phyloP scores from a whole-genome alignment of 1,140 invertebrate species.

The Drosophila mauritiana region DNA sequence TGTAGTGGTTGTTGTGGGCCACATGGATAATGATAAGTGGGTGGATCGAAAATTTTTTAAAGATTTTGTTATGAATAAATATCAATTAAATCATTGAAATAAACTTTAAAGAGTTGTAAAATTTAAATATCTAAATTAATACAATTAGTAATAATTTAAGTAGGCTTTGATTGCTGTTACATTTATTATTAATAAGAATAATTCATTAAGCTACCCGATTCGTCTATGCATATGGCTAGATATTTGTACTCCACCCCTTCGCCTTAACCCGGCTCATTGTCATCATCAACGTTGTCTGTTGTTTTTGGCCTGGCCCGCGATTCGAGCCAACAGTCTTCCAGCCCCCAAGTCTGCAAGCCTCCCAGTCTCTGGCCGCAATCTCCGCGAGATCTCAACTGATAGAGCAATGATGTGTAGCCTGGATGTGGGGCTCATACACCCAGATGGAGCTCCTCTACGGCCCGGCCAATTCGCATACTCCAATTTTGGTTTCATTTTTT shows the following conservation, averaged over 20 bases:
- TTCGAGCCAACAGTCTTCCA: slow-evolving; percentile 39
- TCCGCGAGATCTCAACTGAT: slow-evolving; percentile 77
- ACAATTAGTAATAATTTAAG: too few relatives aligned
- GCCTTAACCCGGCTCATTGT: slow-evolving; percentile 35
- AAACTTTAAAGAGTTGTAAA: too few relatives aligned
- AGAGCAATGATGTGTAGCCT: slow-evolving; percentile 79
- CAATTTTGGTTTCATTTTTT: slow-evolving; percentile 52
- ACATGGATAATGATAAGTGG: slow-evolving; percentile 47
- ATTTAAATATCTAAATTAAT: too few relatives aligned
- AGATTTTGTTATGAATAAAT: not conserved
- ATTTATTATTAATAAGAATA: too few relatives aligned
- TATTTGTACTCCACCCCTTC: slow-evolving; percentile 4
- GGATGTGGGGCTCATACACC: slow-evolving; percentile 41
- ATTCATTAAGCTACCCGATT: slow-evolving; percentile 8
- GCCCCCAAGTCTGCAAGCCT: slow-evolving; percentile 43
- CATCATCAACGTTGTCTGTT: slow-evolving; percentile 43
- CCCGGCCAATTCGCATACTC: slow-evolving; percentile 63
- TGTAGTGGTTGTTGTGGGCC: slow-evolving; percentile 47
- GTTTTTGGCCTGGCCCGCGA: slow-evolving; percentile 31
- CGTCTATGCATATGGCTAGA: slow-evolving; percentile 26
- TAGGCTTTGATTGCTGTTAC: too few relatives aligned
- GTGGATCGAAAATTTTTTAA: slow-evolving; percentile 38
- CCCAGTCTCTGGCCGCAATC: slow-evolving; percentile 59
- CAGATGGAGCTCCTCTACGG: slow-evolving; percentile 30
- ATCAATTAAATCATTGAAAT: not conserved